Conservation (phyloP, 1,140 invertebrate species). For the Megathymus violae region DNA sequence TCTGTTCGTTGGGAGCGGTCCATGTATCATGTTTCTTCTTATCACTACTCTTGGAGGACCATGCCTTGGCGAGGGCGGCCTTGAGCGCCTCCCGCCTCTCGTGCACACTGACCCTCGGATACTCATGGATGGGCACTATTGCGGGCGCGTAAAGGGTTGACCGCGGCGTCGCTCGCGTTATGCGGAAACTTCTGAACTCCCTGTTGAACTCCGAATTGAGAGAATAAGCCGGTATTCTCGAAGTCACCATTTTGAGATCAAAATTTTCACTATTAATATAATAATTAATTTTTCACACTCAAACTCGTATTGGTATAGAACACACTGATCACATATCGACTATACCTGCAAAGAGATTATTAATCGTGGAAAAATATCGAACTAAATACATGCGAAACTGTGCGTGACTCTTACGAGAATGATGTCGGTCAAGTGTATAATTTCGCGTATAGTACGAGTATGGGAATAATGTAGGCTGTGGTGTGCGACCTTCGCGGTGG, state of each 20-base stretch:
- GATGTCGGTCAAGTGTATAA: conserved; percentile 37
- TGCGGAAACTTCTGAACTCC: conserved; percentile 84
- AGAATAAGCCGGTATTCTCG: conserved; percentile 84
- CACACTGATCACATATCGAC: conserved; percentile 79
- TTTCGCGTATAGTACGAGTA: conserved; percentile 43
- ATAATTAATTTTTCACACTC: conserved; percentile 62
- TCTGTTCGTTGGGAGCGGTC: conserved; percentile 74
- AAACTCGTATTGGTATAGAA: conserved; percentile 67
- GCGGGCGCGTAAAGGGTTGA: conserved; percentile 75
- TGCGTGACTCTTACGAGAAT: conserved; percentile 14
- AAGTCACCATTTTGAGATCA: conserved; percentile 84
- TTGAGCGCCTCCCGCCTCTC: conserved; percentile 79
- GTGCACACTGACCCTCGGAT: conserved; percentile 80
- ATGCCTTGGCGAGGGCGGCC: conserved; percentile 81
- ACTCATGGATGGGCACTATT: conserved; percentile 82
- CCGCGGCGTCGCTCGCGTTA: conserved; percentile 77
- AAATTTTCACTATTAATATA: conserved; percentile 68
- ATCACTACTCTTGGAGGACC: conserved; percentile 81
- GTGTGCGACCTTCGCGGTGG: conserved; percentile 77
- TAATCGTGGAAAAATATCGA: conserved; percentile 58
- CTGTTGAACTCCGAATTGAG: conserved; percentile 84
- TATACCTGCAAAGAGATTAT: conserved; percentile 64
- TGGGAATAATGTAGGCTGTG: conserved; percentile 50
- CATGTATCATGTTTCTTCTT: conserved; percentile 80
- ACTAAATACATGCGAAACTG: conserved; percentile 35